Evolutionary conservation across 2,113 vertebrate genomes (phyloP), one percentile per base, ranked within the genome.

Genomic region (Galemys pyrenaicus): DNA sequence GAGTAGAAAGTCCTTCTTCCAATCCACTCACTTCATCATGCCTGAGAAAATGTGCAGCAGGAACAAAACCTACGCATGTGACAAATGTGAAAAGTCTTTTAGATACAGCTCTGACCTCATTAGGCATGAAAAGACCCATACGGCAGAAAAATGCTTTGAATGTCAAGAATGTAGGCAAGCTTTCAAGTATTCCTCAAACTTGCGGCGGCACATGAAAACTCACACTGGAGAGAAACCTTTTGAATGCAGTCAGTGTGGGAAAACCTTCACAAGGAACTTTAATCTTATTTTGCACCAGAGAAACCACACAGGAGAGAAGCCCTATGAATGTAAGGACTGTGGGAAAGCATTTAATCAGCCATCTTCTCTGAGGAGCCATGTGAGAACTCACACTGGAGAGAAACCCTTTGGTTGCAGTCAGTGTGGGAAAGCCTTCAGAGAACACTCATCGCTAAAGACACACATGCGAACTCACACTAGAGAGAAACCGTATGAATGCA

Each of bases 361-460:
- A 0, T 96, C 95, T 0, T 96, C 95, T 9, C 96, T 98, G 26
- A 44, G 96, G n/a, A 95, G 93, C 39, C 97, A 97, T 0, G 17
- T 89, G 68, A 79, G 96, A 44, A 96, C 94, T 9, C 97, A 97
- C 81, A 97, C 96, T 0, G 97, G 97, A 4, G 97, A 97, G 89
- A 96, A 95, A 64, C 97, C 97, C 11, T 97, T 96, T 2, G 70
- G 32, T 0, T 98, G 97, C 35, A 37, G 56, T 24, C 95, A 93
- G 35, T 98, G 97, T 0, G 95, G 97, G 20, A 97, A 97, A 26
- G 95, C 96, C 28, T 97, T 98, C 93, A 79, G 95, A 46, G 95
- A 97, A 3, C 96, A 95, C 54, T 97, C 97, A 2, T 97, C 95
- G 0, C 91, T 98, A 32, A 96, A 97, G 81, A 97, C 92, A 0